Evolutionary conservation across 2,113 vertebrate species (phyloP).

Genomic region (Notothenia coriiceps): DNA sequence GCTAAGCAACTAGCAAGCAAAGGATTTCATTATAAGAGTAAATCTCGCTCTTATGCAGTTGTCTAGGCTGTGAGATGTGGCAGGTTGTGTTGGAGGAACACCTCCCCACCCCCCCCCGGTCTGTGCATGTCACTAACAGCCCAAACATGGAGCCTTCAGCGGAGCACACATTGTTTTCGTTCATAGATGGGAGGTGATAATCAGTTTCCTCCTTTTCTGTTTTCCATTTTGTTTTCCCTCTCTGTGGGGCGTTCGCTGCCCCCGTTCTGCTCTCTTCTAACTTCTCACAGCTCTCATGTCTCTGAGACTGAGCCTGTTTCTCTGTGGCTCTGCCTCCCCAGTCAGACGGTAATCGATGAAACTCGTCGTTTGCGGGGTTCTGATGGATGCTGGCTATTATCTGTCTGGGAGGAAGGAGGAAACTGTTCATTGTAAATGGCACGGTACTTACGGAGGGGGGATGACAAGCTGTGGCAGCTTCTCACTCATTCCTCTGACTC

Average conservation of each 20-base stretch:
- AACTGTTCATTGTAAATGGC: conserved; percentile 44
- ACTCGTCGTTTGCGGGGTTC: conserved; percentile 31
- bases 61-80: conserved; percentile 70
- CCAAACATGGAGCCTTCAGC: conserved; percentile 60
- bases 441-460: conserved; percentile 12
- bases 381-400: conserved; percentile 67
- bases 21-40: conserved; percentile 77
- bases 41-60: conserved; percentile 76
- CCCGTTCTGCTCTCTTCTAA: conserved; percentile 18
- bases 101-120: conserved; percentile 51
- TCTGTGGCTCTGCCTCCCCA: conserved; percentile 20
- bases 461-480: conserved; percentile 29
- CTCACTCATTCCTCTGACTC: conserved; percentile 27
- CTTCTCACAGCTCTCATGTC: conserved; percentile 37
- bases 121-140: conserved; percentile 69
- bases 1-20: conserved; percentile 83
- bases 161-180: conserved; percentile 33
- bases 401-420: conserved; percentile 38
- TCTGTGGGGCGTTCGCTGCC: conserved; percentile 22
- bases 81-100: conserved; percentile 70
- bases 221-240: conserved; percentile 31
- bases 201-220: conserved; percentile 57
- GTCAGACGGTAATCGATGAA: conserved; percentile 60
- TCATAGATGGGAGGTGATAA: conserved; percentile 63
- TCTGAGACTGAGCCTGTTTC: conserved; percentile 26